These are phyloP conservation scores for Callocephalon fimbriatum DNA, from an alignment of 2,113 vertebrate genomes.

Conservation along the genomic window DNA sequence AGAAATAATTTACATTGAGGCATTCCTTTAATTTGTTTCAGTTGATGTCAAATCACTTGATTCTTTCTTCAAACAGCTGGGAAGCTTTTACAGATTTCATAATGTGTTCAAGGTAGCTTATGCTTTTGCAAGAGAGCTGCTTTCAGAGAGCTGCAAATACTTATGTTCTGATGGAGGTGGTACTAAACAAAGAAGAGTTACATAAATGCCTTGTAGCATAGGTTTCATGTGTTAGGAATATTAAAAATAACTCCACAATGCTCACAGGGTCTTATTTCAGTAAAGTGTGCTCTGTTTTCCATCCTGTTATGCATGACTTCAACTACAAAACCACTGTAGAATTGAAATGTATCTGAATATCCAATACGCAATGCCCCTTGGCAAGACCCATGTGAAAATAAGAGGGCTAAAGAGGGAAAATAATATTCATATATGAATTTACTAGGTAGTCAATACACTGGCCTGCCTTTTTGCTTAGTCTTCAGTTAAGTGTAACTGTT, in stretches of 20 bases:
- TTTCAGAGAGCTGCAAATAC: neutral
- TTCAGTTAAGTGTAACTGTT: neutral
- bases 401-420: neutral
- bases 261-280: slow-evolving; percentile 4
- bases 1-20: neutral
- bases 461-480: neutral
- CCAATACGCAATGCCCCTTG: neutral
- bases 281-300: neutral
- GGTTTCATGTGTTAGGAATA: neutral
- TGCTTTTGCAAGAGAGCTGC: neutral
- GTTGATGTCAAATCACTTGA: neutral
- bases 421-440: neutral
- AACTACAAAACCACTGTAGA: neutral
- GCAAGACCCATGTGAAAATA: neutral
- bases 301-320: slow-evolving; percentile 22
- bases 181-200: slow-evolving; percentile 38
- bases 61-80: neutral
- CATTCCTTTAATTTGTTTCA: neutral
- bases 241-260: slow-evolving; percentile 30
- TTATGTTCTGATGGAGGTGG: slow-evolving; percentile 18
- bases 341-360: neutral
- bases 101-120: neutral
- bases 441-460: neutral
- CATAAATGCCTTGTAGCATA: neutral
- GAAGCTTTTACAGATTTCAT: neutral